Conservation (phyloP, 2,888 invertebrate species). For the Cotesia congregata region DNA sequence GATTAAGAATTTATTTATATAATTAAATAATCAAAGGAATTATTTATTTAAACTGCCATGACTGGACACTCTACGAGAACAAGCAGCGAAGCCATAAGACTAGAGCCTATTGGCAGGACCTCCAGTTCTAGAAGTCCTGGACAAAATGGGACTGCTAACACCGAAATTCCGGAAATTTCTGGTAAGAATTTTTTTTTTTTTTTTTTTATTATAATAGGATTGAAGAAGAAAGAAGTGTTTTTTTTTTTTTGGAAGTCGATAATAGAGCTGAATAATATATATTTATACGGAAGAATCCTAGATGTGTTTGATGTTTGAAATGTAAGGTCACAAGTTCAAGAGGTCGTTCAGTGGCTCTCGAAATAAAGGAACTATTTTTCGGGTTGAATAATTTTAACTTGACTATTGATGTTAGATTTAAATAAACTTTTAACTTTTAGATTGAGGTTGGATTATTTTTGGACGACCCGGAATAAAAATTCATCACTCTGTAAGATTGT, state of each 20-base stretch:
- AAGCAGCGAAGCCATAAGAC: constrained; percentile 67
- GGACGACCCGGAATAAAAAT: too few species aligned
- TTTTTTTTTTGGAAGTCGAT: constrained; percentile 33
- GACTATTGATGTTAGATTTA: too few species aligned
- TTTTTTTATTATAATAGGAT: too few species aligned
- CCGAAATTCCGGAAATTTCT: constrained; percentile 59
- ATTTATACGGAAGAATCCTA: constrained; percentile 37
- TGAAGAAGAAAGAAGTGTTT: too few species aligned
- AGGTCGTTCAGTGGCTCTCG: constrained; percentile 49
- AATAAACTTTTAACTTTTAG: too few species aligned
- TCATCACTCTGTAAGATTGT: too few species aligned
- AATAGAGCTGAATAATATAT: constrained; percentile 33
- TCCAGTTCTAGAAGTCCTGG: constrained; percentile 64
- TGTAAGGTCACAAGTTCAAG: constrained; percentile 61
- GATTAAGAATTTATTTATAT: not conserved
- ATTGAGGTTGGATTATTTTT: too few species aligned
- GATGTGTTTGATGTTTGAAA: constrained; percentile 36
- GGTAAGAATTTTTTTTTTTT: constrained; percentile 46
- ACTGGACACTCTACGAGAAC: constrained; percentile 53
- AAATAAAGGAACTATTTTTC: too few species aligned
- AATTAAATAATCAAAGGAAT: too few species aligned
- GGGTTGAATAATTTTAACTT: too few species aligned
- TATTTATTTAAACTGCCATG: constrained; percentile 20
- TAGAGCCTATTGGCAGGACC: constrained; percentile 65
- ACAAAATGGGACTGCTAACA: constrained; percentile 66